phyloP scores from a whole-genome alignment of 1,140 invertebrate species.

The Pachypeltis micranthus region DNA sequence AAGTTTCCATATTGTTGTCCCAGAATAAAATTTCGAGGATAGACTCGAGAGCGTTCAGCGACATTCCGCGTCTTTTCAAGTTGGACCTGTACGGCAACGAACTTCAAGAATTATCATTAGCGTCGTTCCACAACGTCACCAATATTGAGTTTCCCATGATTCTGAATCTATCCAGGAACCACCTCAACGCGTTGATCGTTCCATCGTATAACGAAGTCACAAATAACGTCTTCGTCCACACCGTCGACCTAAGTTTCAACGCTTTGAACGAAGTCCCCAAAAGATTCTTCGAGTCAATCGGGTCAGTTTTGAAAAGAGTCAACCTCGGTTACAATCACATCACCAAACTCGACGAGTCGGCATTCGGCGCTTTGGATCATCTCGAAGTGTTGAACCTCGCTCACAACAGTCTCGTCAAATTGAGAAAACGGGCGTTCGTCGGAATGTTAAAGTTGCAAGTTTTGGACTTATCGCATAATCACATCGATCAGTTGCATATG shows the following conservation, averaged over 20 bases:
- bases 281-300: slow-evolving; percentile 45
- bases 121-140: slow-evolving; percentile 51
- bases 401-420: slow-evolving; percentile 56
- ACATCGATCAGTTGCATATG: slow-evolving; percentile 58
- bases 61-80: slow-evolving; percentile 52
- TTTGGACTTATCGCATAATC: slow-evolving; percentile 67
- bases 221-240: slow-evolving; percentile 41
- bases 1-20: slow-evolving; percentile 54
- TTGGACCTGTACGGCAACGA: slow-evolving; percentile 61
- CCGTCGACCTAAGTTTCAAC: slow-evolving; percentile 58
- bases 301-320: slow-evolving; percentile 48
- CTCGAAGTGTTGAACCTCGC: slow-evolving; percentile 62
- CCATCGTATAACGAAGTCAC: slow-evolving; percentile 41
- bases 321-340: slow-evolving; percentile 63
- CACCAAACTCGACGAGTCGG: slow-evolving; percentile 50
- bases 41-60: slow-evolving; percentile 48
- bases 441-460: slow-evolving; percentile 59
- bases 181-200: slow-evolving; percentile 38
- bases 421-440: slow-evolving; percentile 60
- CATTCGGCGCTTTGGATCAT: slow-evolving; percentile 52
- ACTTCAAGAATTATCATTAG: slow-evolving; percentile 49
- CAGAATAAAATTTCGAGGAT: slow-evolving; percentile 50
- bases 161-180: slow-evolving; percentile 52
- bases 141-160: slow-evolving; percentile 44
- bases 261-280: slow-evolving; percentile 49